phyloP scores from a whole-genome alignment of 2,113 vertebrate genomes.

The Anser brachyrhynchus region DNA sequence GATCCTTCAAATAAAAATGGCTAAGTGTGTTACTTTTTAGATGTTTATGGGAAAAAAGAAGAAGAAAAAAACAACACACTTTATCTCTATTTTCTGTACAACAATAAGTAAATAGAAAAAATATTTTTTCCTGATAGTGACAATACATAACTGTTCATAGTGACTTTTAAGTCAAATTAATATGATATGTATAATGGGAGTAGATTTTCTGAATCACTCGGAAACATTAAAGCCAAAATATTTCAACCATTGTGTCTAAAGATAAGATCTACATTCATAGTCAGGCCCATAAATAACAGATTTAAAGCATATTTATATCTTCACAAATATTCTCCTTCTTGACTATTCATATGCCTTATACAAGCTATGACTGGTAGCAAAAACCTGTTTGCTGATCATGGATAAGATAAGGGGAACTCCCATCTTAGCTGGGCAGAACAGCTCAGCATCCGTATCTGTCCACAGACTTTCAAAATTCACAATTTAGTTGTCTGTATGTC shows the following conservation, averaged over 20 bases:
- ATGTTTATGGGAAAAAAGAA: neutral
- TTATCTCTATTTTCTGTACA: neutral
- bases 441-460: neutral
- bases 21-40: neutral
- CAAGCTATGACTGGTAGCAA: neutral
- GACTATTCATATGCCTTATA: neutral
- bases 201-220: neutral
- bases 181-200: neutral
- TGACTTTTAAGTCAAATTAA: neutral
- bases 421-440: neutral
- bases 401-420: neutral
- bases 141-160: neutral
- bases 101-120: neutral
- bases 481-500: neutral
- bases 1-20: neutral
- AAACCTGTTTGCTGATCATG: neutral
- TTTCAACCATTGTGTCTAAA: neutral
- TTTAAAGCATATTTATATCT: neutral
- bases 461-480: neutral
- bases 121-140: neutral
- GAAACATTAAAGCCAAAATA: neutral
- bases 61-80: neutral
- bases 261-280: neutral
- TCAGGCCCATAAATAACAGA: neutral
- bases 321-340: neutral